A percentile compares a stretch with the other conserved stretches of the same genome.
Evolutionary conservation across 2,113 vertebrate genomes (phyloP).

Genomic region (Sterna hirundo): DNA sequence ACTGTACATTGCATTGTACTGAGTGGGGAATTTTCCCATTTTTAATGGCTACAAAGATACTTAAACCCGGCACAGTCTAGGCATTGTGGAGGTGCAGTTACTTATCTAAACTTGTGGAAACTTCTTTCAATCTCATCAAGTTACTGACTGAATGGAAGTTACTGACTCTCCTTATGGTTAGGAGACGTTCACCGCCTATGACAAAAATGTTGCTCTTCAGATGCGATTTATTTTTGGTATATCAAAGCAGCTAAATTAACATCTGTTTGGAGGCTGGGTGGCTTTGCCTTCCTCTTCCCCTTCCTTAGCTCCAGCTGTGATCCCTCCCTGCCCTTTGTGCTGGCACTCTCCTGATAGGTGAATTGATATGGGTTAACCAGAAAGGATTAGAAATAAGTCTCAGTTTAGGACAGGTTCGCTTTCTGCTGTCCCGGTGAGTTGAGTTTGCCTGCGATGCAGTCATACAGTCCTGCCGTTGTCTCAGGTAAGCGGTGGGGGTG

Average conservation of each 20-base stretch:
- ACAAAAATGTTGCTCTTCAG: not conserved
- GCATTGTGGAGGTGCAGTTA: not conserved
- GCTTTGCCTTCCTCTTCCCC: not conserved
- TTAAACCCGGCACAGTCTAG: not conserved
- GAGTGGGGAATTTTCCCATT: not conserved
- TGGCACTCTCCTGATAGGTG: not conserved
- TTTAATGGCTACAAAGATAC: not conserved
- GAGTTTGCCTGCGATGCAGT: not conserved
- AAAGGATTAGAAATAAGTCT: not conserved
- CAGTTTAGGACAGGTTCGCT: not conserved
- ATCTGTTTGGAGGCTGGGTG: not conserved
- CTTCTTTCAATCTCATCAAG: not conserved
- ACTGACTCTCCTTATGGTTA: not conserved
- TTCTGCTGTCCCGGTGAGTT: not conserved
- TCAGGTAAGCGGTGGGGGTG: accelerated
- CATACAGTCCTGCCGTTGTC: accelerated
- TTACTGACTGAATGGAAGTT: not conserved
- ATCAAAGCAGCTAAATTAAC: not conserved
- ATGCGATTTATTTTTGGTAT: not conserved
- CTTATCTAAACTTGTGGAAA: not conserved
- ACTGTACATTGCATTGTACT: not conserved
- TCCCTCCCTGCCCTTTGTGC: not conserved
- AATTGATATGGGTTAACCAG: not conserved
- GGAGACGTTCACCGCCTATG: accelerated
- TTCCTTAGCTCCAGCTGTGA: not conserved